Evolutionary conservation across 1,140 invertebrate species (phyloP).

Genomic region (Diplogasteroides magnus): DNA sequence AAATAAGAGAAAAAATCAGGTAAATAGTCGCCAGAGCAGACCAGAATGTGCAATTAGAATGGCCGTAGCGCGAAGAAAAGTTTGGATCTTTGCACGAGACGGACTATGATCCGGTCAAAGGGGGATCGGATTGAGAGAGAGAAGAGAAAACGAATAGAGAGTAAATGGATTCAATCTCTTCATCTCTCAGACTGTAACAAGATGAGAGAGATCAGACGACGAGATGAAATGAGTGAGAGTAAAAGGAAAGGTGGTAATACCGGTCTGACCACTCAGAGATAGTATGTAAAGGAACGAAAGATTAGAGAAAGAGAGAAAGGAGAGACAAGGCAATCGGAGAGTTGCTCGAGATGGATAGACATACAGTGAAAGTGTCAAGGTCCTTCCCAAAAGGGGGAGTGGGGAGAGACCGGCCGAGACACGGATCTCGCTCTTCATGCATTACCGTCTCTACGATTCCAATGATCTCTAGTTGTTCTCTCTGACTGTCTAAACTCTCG

Average conservation of each 20-base stretch:
- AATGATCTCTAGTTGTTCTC: no score
- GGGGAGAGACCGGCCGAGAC: no score
- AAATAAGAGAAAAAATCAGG: no score
- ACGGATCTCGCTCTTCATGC: no score
- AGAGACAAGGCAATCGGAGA: background rate
- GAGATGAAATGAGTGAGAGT: background rate
- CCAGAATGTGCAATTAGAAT: no score
- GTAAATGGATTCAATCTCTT: background rate
- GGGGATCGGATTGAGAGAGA: background rate
- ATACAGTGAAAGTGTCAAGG: no score
- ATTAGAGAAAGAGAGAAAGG: conserved; percentile 16
- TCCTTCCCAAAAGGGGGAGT: no score
- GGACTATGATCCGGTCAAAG: conserved; percentile 1
- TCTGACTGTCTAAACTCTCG: no score
- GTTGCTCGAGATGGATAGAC: no score
- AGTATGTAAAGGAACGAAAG: no score
- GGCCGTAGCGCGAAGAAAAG: background rate
- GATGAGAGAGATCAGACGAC: conserved; percentile 3
- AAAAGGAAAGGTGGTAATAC: conserved; percentile 2
- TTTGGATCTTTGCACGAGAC: background rate
- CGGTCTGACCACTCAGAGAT: conserved; percentile 5
- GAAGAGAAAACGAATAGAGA: background rate
- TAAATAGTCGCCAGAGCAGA: no score
- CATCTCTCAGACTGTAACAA: background rate
- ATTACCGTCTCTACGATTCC: no score